These are phyloP conservation scores for Campoletis raptor DNA, from an alignment of 2,888 invertebrate genomes.

Conservation along the genomic window DNA sequence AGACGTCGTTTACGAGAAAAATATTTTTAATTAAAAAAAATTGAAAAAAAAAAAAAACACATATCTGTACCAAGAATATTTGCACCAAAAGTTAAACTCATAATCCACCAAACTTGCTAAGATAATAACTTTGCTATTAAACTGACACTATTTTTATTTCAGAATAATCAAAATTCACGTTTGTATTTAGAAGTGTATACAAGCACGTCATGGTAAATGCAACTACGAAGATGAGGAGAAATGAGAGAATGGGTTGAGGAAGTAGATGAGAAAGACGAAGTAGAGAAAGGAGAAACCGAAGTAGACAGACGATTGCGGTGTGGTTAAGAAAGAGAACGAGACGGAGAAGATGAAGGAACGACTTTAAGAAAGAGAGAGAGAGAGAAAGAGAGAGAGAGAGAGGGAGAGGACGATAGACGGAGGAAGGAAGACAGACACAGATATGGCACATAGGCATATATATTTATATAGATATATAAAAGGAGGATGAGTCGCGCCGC, in stretches of 20 bases:
- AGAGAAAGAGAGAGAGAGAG: constrained; percentile 22
- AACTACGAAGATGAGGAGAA: constrained; percentile 67
- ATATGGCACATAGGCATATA: no score
- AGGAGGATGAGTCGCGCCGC: constrained; percentile 76
- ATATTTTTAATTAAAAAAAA: no score
- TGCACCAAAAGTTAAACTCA: no score
- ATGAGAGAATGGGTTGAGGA: constrained; percentile 65
- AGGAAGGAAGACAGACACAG: constrained; percentile 72
- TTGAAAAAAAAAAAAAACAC: no score
- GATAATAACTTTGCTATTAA: no score
- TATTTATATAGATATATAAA: constrained; percentile 66
- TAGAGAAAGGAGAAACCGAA: constrained; percentile 65
- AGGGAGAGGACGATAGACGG: no score
- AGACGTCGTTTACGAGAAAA: no score
- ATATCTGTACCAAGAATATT: no score
- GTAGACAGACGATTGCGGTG: constrained; percentile 58
- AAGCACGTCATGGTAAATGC: not conserved
- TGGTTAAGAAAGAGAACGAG: constrained; percentile 41
- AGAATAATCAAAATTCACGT: no score
- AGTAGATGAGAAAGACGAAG: constrained; percentile 57
- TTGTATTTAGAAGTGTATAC: not conserved
- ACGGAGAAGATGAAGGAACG: constrained; percentile 62
- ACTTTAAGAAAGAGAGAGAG: constrained; percentile 60
- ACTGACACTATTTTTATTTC: not conserved
- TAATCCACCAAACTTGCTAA: no score